Percentiles rank a stretch among this genome's conserved stretches.
These are phyloP conservation scores for Myotis planiceps DNA, from an alignment of 2,797 vertebrate genomes.

Conservation along the genomic window DNA sequence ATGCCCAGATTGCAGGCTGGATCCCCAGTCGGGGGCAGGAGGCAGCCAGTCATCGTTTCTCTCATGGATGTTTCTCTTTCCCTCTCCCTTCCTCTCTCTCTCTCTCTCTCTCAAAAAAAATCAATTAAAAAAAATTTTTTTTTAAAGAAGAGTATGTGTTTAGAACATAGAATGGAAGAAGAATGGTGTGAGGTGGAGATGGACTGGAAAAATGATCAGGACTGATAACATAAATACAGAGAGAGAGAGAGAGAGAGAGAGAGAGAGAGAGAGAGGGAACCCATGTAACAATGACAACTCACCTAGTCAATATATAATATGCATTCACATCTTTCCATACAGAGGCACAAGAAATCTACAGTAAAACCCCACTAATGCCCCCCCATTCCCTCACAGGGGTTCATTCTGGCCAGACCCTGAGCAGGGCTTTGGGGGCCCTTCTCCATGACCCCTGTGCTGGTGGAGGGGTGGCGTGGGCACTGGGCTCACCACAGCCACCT, in stretches of 20 bases:
- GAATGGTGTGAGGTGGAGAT: not conserved
- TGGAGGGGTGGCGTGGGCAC: too few relatives aligned
- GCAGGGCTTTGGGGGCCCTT: not conserved
- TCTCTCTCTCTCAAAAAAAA: too few relatives aligned
- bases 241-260: not conserved
- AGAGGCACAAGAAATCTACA: not conserved
- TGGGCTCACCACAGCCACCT: rapidly evolving
- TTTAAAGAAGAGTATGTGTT: not conserved
- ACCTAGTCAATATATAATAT: not conserved
- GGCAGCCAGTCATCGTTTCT: too few relatives aligned
- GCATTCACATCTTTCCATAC: rapidly evolving
- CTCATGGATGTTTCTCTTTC: too few relatives aligned
- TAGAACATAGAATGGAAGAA: not conserved
- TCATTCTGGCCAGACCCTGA: not conserved
- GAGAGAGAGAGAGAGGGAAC: not conserved
- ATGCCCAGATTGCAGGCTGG: too few relatives aligned
- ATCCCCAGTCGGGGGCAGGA: too few relatives aligned
- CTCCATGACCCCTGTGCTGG: not conserved
- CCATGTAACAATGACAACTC: not conserved
- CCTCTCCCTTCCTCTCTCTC: too few relatives aligned
- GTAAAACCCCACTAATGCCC: too few relatives aligned
- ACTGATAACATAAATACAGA: not conserved
- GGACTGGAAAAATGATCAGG: not conserved
- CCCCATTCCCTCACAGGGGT: not conserved
- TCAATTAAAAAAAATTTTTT: too few relatives aligned